A percentile compares a stretch with the other conserved stretches of the same genome.
These are phyloP conservation scores for Mus spretus DNA, from an alignment of 2,797 vertebrate species.

Conservation along the genomic window DNA sequence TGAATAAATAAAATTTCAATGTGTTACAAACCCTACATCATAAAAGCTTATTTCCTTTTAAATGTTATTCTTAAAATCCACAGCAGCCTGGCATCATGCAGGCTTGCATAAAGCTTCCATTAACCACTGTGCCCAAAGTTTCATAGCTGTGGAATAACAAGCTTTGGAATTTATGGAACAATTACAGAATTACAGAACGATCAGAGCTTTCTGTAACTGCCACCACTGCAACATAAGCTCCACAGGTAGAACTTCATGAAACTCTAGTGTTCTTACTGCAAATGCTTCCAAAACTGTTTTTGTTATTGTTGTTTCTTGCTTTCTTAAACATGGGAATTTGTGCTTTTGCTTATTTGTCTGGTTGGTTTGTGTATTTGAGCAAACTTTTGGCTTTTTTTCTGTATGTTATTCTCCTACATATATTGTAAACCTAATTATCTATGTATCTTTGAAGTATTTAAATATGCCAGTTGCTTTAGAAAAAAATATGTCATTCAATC, in stretches of 20 bases:
- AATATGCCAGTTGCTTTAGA: neutral
- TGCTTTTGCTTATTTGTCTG: neutral
- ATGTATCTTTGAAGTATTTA: neutral
- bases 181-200: constrained; percentile 86
- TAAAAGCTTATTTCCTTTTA: constrained; percentile 84
- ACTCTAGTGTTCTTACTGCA: neutral
- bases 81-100: constrained; percentile 83
- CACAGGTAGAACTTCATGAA: constrained; percentile 76
- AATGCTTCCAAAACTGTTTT: neutral
- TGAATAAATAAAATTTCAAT: constrained; percentile 63
- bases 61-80: constrained; percentile 82
- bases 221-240: constrained; percentile 79
- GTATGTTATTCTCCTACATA: neutral
- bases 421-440: neutral
- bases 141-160: constrained; percentile 78
- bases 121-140: constrained; percentile 85
- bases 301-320: neutral
- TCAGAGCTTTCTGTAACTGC: constrained; percentile 82
- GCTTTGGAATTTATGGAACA: constrained; percentile 86
- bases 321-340: neutral
- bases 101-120: constrained; percentile 81
- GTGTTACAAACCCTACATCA: constrained; percentile 20
- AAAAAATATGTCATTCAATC: neutral
- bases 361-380: constrained; percentile 1
- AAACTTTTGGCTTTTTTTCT: neutral